Evolutionary conservation across 2,113 vertebrate species (phyloP).

Genomic region (Coptodon rendalli): DNA sequence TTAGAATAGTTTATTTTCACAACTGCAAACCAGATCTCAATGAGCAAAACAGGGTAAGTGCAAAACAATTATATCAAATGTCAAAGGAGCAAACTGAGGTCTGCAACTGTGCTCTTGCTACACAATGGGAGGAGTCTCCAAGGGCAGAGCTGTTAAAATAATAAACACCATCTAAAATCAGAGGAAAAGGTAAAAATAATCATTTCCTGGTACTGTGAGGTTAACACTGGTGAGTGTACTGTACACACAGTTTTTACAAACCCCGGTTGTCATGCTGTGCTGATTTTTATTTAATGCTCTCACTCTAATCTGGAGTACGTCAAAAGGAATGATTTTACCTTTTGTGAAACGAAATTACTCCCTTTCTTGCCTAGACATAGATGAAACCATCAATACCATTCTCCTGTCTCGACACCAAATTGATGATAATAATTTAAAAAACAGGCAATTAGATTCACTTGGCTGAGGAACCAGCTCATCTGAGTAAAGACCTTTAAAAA

Average conservation of each 20-base stretch:
- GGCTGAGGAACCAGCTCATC: not conserved
- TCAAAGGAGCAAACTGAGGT: constrained; percentile 26
- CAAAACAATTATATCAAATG: constrained; percentile 38
- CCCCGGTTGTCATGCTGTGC: not conserved
- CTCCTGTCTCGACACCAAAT: not conserved
- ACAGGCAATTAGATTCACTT: not conserved
- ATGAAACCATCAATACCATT: not conserved
- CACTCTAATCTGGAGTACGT: not conserved
- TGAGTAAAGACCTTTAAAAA: not conserved
- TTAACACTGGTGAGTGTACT: not conserved
- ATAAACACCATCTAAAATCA: constrained; percentile 35
- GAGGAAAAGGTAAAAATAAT: constrained; percentile 10
- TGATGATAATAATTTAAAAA: not conserved
- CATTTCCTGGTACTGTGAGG: not conserved
- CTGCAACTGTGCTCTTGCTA: not conserved
- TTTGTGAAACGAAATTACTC: not conserved
- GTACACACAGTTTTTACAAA: not conserved
- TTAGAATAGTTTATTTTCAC: constrained; percentile 31
- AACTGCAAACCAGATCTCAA: constrained; percentile 27
- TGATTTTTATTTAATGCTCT: not conserved
- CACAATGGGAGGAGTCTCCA: not conserved
- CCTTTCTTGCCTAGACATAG: not conserved
- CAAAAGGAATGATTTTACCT: not conserved
- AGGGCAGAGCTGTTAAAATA: constrained; percentile 30
- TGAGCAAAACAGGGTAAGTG: constrained; percentile 12